Evolutionary conservation across 2,113 vertebrate genomes (phyloP).

Genomic region (Lycaon pictus): DNA sequence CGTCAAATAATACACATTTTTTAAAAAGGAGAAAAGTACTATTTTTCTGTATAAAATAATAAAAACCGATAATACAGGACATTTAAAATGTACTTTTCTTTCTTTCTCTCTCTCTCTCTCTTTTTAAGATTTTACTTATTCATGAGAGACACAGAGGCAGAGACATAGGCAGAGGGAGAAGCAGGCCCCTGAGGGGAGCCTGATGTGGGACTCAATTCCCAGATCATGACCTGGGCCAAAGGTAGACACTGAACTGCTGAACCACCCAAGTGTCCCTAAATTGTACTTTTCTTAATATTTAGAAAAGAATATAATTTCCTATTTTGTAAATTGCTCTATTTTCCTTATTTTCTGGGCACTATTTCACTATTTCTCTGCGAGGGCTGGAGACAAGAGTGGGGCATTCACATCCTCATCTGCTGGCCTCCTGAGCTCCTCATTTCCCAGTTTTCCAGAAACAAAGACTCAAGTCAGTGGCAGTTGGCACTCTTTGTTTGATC

Average conservation of each 20-base stretch:
- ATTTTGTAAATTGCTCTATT: neutral
- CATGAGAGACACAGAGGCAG: no score
- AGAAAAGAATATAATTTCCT: neutral
- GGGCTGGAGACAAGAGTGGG: neutral
- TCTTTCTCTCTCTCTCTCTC: no score
- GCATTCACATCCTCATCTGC: accelerated
- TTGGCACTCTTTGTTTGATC: neutral
- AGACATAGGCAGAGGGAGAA: no score
- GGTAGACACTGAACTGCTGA: no score
- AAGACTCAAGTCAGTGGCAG: accelerated
- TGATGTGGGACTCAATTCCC: no score
- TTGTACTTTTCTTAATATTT: conserved; percentile 7
- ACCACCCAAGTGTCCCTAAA: neutral
- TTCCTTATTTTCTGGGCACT: neutral
- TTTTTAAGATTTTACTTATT: no score
- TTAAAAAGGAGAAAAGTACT: neutral
- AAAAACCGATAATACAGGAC: neutral
- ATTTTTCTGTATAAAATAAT: neutral
- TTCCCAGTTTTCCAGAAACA: neutral
- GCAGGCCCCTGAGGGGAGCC: no score
- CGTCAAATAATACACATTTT: neutral
- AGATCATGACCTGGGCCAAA: no score
- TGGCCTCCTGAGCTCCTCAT: accelerated
- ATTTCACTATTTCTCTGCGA: neutral
- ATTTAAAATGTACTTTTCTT: neutral